Conservation (phyloP, 2,888 invertebrate species). For the Gari tellinella region DNA sequence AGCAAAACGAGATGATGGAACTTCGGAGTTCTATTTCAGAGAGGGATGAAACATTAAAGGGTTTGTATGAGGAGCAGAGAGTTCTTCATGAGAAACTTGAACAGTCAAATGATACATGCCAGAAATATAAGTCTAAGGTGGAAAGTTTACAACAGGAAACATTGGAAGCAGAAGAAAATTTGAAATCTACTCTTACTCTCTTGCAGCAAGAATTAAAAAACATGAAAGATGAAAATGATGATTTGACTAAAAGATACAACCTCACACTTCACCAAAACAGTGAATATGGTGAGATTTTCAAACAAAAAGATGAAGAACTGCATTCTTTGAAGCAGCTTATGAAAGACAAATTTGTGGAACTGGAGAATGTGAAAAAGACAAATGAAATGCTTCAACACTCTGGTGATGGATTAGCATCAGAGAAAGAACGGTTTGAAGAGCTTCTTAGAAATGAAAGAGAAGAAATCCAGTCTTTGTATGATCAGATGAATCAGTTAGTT, state of each 20-base stretch:
- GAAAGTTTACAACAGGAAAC: constrained; percentile 5
- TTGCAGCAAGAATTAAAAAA: constrained; percentile 18
- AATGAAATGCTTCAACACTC: constrained; percentile 32
- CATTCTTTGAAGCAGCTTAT: constrained; percentile 34
- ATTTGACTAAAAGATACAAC: constrained; percentile 66
- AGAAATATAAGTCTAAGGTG: background rate
- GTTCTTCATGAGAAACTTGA: no score
- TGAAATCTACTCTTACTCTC: background rate
- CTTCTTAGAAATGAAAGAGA: constrained; percentile 51
- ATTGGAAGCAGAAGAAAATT: constrained; percentile 16
- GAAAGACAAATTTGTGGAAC: constrained; percentile 48
- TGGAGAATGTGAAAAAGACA: constrained; percentile 37
- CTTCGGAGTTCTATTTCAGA: background rate
- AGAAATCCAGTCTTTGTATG: constrained; percentile 62
- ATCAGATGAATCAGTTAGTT: constrained; percentile 60
- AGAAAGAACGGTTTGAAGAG: constrained; percentile 52
- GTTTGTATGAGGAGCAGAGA: background rate
- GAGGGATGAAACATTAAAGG: constrained; percentile 8
- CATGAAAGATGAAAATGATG: constrained; percentile 39
- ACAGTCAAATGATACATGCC: no score
- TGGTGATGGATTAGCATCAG: constrained; percentile 40
- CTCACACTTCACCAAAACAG: constrained; percentile 31
- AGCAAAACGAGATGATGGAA: background rate
- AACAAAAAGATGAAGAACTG: constrained; percentile 48
- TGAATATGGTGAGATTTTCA: constrained; percentile 25